Base-by-base conservation (phyloP, 2,888 invertebrate genomes). In the Lasioglossum marginatum region DNA sequence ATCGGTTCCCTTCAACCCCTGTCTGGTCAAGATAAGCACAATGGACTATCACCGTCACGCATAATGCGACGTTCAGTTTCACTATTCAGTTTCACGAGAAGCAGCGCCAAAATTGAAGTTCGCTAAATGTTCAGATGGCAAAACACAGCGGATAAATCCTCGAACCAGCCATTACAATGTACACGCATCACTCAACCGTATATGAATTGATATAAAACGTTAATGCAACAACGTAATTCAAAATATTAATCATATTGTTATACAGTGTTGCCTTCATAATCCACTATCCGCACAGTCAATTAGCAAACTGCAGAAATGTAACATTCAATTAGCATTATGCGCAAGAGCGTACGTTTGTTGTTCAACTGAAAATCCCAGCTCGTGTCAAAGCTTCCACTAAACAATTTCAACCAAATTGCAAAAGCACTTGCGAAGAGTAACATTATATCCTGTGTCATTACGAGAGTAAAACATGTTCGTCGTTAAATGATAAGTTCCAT, bases 141-240 rank as follows among this genome's bases (percentile, higher is more conserved):
- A 57, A n/a, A 57, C 10, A n/a, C 4, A 4, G 0, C 57, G 3
- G 4, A n/a, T 57, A 57, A 57, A 57, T 57, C n/a, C 10, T n/a
- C n/a, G 57, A 57, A 57, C n/a, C 57, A 57, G n/a, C 57, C n/a
- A 57, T 57, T 57, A 57, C n/a, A 57, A 57, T 52, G 23, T n/a
- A n/a, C n/a, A n/a, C 57, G 57, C n/a, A n/a, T 57, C 57, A n/a
- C 57, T 57, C 57, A n/a, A 0, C 57, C 10, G 57, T 57, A n/a
- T 57, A n/a, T n/a, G n/a, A 57, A 57, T 57, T n/a, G n/a, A 57
- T 57, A 12, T 57, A n/a, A n/a, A 57, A 57, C 63, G 40, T 45
- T 40, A 40, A n/a, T 27, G 16, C 16, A 63, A 31, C 63, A 63
- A 27, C 16, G 31, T 63, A 31, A 63, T 63, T 63, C 63, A 63